Conservation (phyloP, 2,797 vertebrate species). For the Alca torda region DNA sequence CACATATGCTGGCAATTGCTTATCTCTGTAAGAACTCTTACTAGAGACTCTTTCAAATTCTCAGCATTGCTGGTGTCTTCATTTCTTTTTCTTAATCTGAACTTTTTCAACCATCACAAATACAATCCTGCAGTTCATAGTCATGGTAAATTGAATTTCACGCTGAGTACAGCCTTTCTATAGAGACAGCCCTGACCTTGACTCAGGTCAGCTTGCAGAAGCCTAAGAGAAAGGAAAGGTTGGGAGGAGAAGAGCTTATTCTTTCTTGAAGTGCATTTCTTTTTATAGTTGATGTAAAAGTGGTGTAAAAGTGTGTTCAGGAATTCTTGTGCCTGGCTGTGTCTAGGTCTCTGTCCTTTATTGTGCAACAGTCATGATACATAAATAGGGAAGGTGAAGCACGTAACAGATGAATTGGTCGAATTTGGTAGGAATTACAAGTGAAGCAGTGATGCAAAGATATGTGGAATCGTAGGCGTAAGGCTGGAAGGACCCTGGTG, state of each 20-base stretch:
- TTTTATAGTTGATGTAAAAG: background rate
- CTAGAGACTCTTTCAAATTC: background rate
- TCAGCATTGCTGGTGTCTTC: background rate
- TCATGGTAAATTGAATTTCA: conserved; percentile 8
- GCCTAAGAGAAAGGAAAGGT: background rate
- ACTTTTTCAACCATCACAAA: background rate
- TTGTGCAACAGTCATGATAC: background rate
- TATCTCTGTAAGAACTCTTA: background rate
- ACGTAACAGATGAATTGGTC: background rate
- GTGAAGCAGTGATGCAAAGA: background rate
- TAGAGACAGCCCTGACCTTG: background rate
- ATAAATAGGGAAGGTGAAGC: background rate
- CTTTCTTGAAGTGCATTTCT: background rate
- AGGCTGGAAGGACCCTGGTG: background rate
- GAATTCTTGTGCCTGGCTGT: background rate
- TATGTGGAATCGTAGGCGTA: background rate
- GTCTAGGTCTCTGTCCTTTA: background rate
- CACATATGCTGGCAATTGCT: background rate
- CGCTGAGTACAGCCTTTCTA: background rate
- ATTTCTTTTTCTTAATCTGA: background rate
- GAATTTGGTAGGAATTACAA: background rate
- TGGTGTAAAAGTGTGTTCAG: background rate
- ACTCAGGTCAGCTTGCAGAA: background rate
- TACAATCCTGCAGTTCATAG: background rate
- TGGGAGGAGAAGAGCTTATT: background rate